Percentiles rank a stretch among this genome's conserved stretches.
These are phyloP conservation scores for Tipula unca DNA, from an alignment of 2,888 invertebrate species.

Conservation along the genomic window DNA sequence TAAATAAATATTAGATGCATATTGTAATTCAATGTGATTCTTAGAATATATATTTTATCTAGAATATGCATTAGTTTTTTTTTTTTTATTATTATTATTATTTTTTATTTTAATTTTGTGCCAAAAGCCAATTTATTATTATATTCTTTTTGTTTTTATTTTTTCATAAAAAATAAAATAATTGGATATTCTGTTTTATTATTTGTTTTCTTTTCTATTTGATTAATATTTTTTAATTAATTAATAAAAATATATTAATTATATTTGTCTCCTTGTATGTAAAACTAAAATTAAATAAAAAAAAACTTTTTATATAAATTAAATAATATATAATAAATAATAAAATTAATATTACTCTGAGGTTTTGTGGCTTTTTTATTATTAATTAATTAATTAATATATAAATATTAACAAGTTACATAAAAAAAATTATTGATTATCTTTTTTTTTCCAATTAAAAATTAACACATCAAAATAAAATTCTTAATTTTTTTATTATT, in stretches of 20 bases:
- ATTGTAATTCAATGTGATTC: conserved; percentile 20
- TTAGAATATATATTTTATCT: conserved; percentile 19
- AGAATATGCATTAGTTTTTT: conserved; percentile 17
- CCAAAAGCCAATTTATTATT: conserved; percentile 14
- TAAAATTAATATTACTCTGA: conserved; percentile 10
- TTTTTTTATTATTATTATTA: not conserved
- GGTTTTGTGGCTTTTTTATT: conserved; percentile 17
- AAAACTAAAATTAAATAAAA: not conserved
- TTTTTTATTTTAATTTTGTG: conserved; percentile 14
- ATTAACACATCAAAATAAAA: conserved; percentile 14
- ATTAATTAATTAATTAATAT: conserved; percentile 15
- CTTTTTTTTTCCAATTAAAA: not conserved
- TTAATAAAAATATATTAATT: not conserved
- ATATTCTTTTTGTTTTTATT: not conserved
- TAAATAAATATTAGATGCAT: conserved; percentile 22
- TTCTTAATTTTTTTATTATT: not conserved
- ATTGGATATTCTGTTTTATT: not conserved
- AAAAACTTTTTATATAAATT: not conserved
- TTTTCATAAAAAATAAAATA: not conserved
- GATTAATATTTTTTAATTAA: not conserved
- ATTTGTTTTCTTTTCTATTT: not conserved
- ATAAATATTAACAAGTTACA: not conserved
- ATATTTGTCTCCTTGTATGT: not conserved
- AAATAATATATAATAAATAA: not conserved
- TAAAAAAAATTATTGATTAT: not conserved